Evolutionary conservation across 2,113 vertebrate genomes (phyloP).

Genomic region (Lepidothrix coronata): DNA sequence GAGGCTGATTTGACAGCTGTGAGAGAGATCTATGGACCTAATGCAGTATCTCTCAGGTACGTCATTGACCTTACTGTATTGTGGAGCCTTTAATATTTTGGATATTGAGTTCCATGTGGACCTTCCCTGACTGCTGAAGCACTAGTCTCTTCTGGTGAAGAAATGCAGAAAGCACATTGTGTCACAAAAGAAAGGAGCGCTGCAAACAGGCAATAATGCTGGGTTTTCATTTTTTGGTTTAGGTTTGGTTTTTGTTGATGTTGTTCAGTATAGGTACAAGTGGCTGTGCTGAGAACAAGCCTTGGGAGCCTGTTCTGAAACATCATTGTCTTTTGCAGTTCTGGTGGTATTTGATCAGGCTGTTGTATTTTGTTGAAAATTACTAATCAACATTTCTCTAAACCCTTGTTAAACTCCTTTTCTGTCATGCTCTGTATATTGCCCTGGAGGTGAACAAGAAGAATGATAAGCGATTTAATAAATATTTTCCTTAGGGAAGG

Average conservation of each 20-base stretch:
- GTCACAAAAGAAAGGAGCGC: not conserved
- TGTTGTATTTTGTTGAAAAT: not conserved
- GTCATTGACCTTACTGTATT: not conserved
- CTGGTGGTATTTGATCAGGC: not conserved
- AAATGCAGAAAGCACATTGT: not conserved
- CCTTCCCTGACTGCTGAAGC: not conserved
- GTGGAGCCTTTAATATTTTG: not conserved
- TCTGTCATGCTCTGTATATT: not conserved
- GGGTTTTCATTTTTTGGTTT: not conserved
- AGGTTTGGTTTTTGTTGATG: not conserved
- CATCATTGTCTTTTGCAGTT: not conserved
- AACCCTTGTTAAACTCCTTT: not conserved
- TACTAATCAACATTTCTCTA: not conserved
- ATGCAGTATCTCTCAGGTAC: conserved; percentile 91
- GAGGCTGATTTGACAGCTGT: conserved; percentile 87
- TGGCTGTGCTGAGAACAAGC: not conserved
- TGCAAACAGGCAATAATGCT: not conserved
- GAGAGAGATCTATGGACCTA: conserved; percentile 86
- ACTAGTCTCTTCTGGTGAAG: not conserved
- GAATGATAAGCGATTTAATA: not conserved
- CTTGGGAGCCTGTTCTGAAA: not conserved
- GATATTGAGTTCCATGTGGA: not conserved
- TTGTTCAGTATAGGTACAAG: not conserved
- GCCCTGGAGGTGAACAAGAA: not conserved
- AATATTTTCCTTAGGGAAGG: not conserved